Evolutionary conservation across 2,113 vertebrate species (phyloP).

Genomic region (Neolamprologus falcicula): DNA sequence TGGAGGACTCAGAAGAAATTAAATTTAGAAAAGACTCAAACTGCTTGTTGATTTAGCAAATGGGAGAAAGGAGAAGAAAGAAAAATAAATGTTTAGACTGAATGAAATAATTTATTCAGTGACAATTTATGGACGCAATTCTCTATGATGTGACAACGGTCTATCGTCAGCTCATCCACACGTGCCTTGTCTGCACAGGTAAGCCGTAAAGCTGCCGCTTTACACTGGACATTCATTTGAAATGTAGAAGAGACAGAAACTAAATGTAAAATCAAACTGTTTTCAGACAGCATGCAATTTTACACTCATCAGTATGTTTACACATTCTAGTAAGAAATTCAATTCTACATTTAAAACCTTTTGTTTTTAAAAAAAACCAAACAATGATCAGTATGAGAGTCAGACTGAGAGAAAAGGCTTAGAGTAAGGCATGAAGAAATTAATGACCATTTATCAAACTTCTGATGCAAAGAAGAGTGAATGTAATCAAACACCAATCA

Average conservation of each 20-base stretch:
- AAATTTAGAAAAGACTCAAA: neutral
- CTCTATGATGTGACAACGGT: neutral
- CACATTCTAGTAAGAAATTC: neutral
- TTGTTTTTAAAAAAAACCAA: neutral
- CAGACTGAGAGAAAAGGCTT: neutral
- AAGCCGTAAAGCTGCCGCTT: neutral
- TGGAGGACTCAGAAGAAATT: neutral
- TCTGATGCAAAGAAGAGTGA: neutral
- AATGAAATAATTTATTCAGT: neutral
- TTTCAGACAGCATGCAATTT: neutral
- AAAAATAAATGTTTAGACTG: neutral
- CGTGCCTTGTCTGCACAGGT: neutral
- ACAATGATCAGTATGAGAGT: neutral
- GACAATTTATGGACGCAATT: neutral
- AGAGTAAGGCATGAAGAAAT: neutral
- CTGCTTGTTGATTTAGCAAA: neutral
- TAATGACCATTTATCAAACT: neutral
- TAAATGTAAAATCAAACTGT: neutral
- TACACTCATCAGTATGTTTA: neutral
- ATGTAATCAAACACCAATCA: neutral
- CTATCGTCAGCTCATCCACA: neutral
- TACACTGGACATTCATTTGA: neutral
- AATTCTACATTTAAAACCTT: neutral
- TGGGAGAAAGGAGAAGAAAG: neutral
- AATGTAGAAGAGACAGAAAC: neutral